Evolutionary conservation across 2,888 invertebrate genomes (phyloP), one percentile per base, ranked within the genome.

Genomic region (Metacarcinus magister): DNA sequence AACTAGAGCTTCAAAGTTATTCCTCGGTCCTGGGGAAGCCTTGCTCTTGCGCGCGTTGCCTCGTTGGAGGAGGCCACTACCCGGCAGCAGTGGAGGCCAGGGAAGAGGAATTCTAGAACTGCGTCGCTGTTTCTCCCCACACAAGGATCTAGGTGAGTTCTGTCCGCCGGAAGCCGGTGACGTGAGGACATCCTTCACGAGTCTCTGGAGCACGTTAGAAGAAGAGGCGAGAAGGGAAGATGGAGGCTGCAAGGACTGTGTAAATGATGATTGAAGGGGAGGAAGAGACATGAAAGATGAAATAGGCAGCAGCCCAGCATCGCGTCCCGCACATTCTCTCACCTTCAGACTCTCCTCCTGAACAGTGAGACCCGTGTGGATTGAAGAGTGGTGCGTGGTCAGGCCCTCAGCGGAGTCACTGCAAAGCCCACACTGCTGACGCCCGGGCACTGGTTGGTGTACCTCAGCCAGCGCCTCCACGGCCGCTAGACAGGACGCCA

Each of bases 1-100:
- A 16, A 96, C 93, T 5, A 96, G 5, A 44, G 93, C 94, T 95
- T 96, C 96, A 44, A 96, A 96, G 75, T 92, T 94, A 19, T 82
- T 94, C 67, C n/a, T 44, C 0, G 46, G 82, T 39, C n/a, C 44
- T 19, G 28, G 28, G n/a, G 48, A 5, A 5, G 92, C 92, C 5
- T 92, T 54, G 10, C 92, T 32, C 39, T 8, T 90, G 39, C 54
- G 75, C 23, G 13, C 5, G 32, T 16, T 32, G 16, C 28, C 60
- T 13, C 44, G 39, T 32, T 32, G 60, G 39, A 48, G 46, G 13
- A 39, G 23, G 44, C 75, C 32, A 32, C 43, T 93, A 28, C 90
- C 44, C 60, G 75, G 43, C 93, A 75, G 8, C 16, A 28, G 75
- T 23, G 32, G 60, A 19, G 43, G 67, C 93, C 43, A 43, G 1